Base-by-base conservation (phyloP, 1,140 invertebrate genomes). In the Ephestia elutella region DNA sequence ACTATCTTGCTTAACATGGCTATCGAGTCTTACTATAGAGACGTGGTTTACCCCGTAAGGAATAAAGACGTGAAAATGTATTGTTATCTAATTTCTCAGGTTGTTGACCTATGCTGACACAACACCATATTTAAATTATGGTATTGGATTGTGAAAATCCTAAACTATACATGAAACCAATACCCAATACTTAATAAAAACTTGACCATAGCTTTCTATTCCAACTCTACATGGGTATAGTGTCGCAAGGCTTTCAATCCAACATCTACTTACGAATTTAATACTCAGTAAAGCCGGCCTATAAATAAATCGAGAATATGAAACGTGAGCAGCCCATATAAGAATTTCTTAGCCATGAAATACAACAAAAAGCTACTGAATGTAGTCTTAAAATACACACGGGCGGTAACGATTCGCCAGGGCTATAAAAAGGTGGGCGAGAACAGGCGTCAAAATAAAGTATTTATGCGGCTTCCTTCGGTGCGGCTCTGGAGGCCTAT, bases 391-490 rank as follows among this genome's bases (percentile, higher is more conserved):
- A 15, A 44, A 15, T 44, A 44, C 38, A 44, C 38, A 11, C 32
- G 38, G 1, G 38, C 8, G 7, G 30, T 15, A 44, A 44, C 38
- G n/a, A 44, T 44, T 44, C 38, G 13, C 38, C 38, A 44, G 38
- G 38, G 38, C n/a, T 44, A 44, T n/a, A 3, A 44, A 44, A 44
- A 15, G 0, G 38, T 44, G 38, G 38, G 38, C 38, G 38, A 44
- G 38, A 44, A 44, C 38, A 13, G 38, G 15, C 38, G 38, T 44
- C 38, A 18, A 57, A 57, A 57, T 57, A 50, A 53, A 48, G 32
- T 20, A 59, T 70, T 70, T 73, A 68, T 66, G 65, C 70, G 70
- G 71, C 67, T 73, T 75, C 73, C 49, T 15, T 44, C 58, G 48
- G 17, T 65, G 60, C 30, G 30, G 11, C 59, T 58, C 49, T 58